Evolutionary conservation across 2,888 invertebrate genomes (phyloP).

Genomic region (Hirtodrosophila histrioides): DNA sequence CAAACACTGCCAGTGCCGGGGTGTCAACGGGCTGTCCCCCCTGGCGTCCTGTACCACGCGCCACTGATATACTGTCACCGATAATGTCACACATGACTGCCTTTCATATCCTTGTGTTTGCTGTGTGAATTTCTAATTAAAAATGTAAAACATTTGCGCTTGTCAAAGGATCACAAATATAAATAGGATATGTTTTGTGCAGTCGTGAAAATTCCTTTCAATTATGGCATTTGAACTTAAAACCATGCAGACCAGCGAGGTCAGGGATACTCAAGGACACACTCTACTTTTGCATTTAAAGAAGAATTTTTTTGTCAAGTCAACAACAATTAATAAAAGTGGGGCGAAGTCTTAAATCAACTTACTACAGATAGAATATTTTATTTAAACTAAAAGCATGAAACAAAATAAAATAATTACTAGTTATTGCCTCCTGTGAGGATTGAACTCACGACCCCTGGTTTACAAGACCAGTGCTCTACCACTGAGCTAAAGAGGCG

Average conservation of each 20-base stretch:
- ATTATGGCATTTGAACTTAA: conserved; percentile 21
- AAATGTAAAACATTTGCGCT: conserved; percentile 72
- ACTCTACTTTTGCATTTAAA: too few species aligned
- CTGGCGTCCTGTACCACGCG: conserved; percentile 27
- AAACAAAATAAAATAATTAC: too few species aligned
- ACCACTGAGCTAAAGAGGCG: conserved; percentile 95
- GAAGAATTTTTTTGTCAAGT: too few species aligned
- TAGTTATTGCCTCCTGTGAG: conserved; percentile 90
- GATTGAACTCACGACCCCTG: conserved; percentile 96
- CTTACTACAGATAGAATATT: too few species aligned
- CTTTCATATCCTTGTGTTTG: conserved; percentile 26
- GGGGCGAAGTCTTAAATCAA: too few species aligned
- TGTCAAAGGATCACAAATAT: conserved; percentile 40
- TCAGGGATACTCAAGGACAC: background rate
- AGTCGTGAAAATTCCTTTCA: conserved; percentile 24
- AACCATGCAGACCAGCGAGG: background rate
- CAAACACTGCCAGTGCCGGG: conserved; percentile 34
- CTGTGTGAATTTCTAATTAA: conserved; percentile 74
- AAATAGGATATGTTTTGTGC: conserved; percentile 42
- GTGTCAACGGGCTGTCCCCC: conserved; percentile 42
- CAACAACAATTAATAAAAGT: too few species aligned
- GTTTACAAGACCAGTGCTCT: conserved; percentile 96
- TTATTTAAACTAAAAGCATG: too few species aligned
- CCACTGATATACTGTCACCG: conserved; percentile 62
- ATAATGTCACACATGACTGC: conserved; percentile 74